A percentile compares a stretch with the other conserved stretches of the same genome.
Conservation (phyloP, 1,140 invertebrate species). For the Melanaphis sacchari region DNA sequence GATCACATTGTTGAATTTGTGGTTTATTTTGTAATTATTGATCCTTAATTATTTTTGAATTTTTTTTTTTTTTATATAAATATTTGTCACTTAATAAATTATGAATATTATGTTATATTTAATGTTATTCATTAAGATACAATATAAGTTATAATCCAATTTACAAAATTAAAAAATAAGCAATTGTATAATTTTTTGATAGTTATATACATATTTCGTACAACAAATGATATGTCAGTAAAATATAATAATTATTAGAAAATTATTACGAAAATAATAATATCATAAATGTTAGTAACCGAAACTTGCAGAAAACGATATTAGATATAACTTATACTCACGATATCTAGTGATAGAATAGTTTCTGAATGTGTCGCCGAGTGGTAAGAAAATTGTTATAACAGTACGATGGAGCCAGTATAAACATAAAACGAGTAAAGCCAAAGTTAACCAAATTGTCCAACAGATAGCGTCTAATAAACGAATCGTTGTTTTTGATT, state of each 20-base stretch:
- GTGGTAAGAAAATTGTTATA: background rate
- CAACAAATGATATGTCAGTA: background rate
- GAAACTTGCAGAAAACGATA: background rate
- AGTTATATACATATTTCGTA: background rate
- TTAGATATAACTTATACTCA: background rate
- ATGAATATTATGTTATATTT: no score
- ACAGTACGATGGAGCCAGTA: background rate
- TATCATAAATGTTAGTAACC: background rate
- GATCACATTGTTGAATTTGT: no score
- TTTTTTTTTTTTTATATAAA: background rate
- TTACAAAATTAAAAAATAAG: no score
- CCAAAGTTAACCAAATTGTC: background rate
- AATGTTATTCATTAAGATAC: no score
- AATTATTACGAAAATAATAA: no score
- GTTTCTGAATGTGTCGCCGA: background rate
- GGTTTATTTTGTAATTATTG: no score
- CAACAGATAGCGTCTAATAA: background rate
- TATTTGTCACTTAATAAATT: no score
- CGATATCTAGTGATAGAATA: background rate
- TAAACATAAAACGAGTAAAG: background rate
- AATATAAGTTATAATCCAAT: no score
- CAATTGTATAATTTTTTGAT: no score
- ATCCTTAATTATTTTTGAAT: background rate
- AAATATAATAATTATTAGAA: background rate
- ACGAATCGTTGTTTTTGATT: background rate